Conservation (phyloP, 1,140 invertebrate species). For the Diorhabda carinulata region DNA sequence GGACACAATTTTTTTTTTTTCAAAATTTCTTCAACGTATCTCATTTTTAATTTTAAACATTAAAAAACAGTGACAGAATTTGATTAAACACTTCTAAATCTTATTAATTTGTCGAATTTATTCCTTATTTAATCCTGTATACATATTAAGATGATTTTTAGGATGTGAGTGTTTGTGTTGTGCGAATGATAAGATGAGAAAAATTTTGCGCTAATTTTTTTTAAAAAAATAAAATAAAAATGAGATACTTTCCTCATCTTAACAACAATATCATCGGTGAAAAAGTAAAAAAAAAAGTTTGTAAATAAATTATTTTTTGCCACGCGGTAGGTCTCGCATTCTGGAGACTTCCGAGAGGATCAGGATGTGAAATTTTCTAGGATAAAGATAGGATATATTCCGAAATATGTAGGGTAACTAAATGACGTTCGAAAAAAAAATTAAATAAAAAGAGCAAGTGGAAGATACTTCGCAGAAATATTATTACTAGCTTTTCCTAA, state of each 20-base stretch:
- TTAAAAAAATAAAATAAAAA: neutral
- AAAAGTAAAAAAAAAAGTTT: neutral
- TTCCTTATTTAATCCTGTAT: no score
- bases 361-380: constrained; percentile 24
- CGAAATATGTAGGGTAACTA: constrained; percentile 2
- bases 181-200: neutral
- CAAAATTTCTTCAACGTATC: no score
- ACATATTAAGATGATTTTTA: no score
- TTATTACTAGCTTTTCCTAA: constrained; percentile 23
- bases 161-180: no score
- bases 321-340: constrained; percentile 28
- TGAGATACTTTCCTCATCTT: neutral
- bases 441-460: no score
- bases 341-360: constrained; percentile 20
- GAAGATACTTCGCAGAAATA: constrained; percentile 8
- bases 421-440: neutral
- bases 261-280: neutral
- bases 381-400: constrained; percentile 20
- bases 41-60: no score
- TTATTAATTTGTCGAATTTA: no score
- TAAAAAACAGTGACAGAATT: no score
- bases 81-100: no score
- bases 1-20: no score
- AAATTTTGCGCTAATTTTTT: neutral
- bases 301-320: constrained; percentile 22